phyloP scores from a whole-genome alignment of 2,888 invertebrate genomes.

The Scelioninae gen. 1 region DNA sequence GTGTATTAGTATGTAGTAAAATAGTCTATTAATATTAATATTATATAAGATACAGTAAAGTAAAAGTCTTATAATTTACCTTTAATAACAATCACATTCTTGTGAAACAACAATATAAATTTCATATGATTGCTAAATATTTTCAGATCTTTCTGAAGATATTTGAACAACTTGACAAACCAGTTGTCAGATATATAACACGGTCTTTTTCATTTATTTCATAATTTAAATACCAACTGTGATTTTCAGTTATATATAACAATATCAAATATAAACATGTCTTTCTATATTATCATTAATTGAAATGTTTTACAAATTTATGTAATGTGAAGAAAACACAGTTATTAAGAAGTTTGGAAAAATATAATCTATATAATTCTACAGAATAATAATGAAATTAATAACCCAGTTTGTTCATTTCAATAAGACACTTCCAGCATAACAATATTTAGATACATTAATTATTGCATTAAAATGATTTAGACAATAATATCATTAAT shows the following conservation, averaged over 20 bases:
- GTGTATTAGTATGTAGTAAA: too few species aligned
- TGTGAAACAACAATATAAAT: slow-evolving; percentile 11
- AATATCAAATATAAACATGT: neutral
- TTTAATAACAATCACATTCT: neutral
- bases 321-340: too few species aligned
- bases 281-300: slow-evolving; percentile 23
- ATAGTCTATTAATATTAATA: too few species aligned
- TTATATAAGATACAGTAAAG: too few species aligned
- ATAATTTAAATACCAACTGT: neutral
- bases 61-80: neutral
- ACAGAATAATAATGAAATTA: too few species aligned
- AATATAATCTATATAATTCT: too few species aligned
- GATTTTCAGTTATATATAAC: neutral
- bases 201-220: slow-evolving; percentile 16
- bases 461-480: too few species aligned
- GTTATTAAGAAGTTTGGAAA: too few species aligned
- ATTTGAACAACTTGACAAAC: slow-evolving; percentile 30
- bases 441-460: too few species aligned
- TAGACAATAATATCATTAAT: too few species aligned
- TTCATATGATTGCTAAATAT: slow-evolving; percentile 21
- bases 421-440: too few species aligned
- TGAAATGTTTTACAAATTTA: neutral
- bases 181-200: slow-evolving; percentile 11
- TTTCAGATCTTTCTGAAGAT: slow-evolving; percentile 14
- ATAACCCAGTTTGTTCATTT: too few species aligned